Evolutionary conservation across 2,113 vertebrate genomes (phyloP), one percentile per base, ranked within the genome.

Genomic region (Urocynchramus pylzowi): DNA sequence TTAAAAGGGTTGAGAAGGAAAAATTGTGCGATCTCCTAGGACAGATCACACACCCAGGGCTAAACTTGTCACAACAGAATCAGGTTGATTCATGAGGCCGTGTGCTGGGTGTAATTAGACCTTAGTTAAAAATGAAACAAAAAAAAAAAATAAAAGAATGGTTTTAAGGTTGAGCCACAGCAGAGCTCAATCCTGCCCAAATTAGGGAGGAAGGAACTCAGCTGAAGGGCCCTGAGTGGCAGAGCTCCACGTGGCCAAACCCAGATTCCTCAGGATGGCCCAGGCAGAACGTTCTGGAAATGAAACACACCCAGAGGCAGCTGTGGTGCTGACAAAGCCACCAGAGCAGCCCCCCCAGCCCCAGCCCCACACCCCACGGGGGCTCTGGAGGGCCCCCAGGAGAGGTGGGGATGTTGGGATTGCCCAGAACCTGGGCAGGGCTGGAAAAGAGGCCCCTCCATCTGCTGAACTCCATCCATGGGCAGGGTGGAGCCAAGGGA

Each of bases 41-140:
- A 75, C 73, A 68, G 95, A 86, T 96, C 88, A 68, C 83, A 95
- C 73, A 63, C 79, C 76, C 83, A 89, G 60, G 78, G 81, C 76
- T 89, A 65, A 96, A 90, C 79, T 73, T 94, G 93, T 94, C 93
- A 93, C 90, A 96, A 90, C 85, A 95, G 68, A 92, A 60, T 87
- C 90, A 82, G 80, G 80, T 89, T 95, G 95, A 96, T 94, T 94
- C 83, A 90, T 41, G 76, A 84, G 71, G 69, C 73, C 53, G 3
- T 41, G 71, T 56, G 71, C 71, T 92, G 76, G 2, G 2, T 56
- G 68, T 33, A 94, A 90, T 94, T 90, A 91, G 89, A 84, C n/a
- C 21, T 91, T 45, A n/a, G 42, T 90, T 70, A 11, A 93, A 89
- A 90, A 88, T 33, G 22, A 61, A 26, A 33, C 39, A 16, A 49